Conservation (phyloP, 2,113 vertebrate genomes). For the Muntiacus reevesi region DNA sequence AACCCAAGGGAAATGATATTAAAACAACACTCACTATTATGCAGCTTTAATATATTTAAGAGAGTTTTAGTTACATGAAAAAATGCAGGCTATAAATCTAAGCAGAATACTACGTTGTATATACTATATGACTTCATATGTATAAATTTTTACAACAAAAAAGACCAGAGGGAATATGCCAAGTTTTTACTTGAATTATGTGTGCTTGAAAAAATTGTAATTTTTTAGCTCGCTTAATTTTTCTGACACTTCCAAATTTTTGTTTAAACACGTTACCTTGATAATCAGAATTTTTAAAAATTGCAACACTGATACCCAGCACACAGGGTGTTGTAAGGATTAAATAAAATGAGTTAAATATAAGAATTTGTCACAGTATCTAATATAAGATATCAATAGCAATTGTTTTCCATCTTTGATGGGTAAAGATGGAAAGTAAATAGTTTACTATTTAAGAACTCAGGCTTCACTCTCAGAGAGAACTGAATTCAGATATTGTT, state of each 20-base stretch:
- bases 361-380: background rate
- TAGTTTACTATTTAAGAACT: slow-evolving; percentile 8
- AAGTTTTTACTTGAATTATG: background rate
- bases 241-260: background rate
- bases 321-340: background rate
- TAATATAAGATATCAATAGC: background rate
- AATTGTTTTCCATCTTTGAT: background rate
- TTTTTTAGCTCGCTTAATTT: background rate
- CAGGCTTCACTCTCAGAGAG: background rate
- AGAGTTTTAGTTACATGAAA: background rate
- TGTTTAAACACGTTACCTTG: background rate
- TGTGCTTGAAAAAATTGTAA: background rate
- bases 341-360: background rate
- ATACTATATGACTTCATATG: background rate
- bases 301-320: background rate
- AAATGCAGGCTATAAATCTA: background rate
- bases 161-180: background rate
- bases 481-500: background rate
- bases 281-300: background rate
- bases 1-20: background rate
- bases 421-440: background rate
- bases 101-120: background rate
- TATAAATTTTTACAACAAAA: background rate
- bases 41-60: background rate
- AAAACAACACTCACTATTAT: background rate